These are phyloP conservation scores for Chalcis sispes DNA, from an alignment of 2,888 invertebrate species.

Conservation along the genomic window DNA sequence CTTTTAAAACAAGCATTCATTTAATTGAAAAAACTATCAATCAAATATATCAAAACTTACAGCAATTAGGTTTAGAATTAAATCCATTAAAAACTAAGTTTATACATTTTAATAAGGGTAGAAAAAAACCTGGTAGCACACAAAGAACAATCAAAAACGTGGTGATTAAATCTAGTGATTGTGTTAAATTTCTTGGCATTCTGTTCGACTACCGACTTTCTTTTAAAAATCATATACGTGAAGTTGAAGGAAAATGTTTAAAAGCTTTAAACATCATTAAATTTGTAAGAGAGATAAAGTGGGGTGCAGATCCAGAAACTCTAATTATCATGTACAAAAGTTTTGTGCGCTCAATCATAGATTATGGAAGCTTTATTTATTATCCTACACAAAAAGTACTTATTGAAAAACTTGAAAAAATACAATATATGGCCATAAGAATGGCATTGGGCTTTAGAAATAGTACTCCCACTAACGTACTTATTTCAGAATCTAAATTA, in stretches of 20 bases:
- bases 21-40: not conserved
- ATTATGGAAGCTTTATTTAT: not conserved
- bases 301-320: not conserved
- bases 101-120: slow-evolving; percentile 1
- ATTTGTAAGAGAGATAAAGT: not conserved
- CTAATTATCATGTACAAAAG: not conserved
- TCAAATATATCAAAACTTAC: not conserved
- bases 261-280: not conserved
- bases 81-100: not conserved
- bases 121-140: not conserved
- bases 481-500: slow-evolving; percentile 41
- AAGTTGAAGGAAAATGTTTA: not conserved
- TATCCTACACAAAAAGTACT: not conserved
- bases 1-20: not conserved
- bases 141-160: not conserved
- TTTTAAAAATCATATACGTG: not conserved
- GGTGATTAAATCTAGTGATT: not conserved
- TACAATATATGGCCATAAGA: slow-evolving; percentile 26
- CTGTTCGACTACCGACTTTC: not conserved
- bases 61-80: not conserved
- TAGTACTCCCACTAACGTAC: slow-evolving; percentile 38
- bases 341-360: not conserved
- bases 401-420: slow-evolving; percentile 20
- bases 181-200: not conserved
- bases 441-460: slow-evolving; percentile 17